These are phyloP conservation scores for Athalia rosae DNA, from an alignment of 2,888 invertebrate species.

Conservation along the genomic window DNA sequence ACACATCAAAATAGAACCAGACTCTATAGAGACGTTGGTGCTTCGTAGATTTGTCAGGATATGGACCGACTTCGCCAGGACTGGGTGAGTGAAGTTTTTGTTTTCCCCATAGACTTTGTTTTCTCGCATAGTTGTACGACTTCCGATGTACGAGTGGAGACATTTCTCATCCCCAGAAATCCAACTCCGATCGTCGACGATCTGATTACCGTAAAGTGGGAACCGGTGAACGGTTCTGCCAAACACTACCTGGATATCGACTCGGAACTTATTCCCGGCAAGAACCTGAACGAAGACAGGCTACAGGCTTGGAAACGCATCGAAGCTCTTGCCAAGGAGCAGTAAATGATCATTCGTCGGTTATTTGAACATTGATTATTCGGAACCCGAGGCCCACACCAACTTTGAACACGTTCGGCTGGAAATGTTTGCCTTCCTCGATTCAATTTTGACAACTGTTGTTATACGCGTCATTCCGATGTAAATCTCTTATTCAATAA, in stretches of 20 bases:
- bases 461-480: no score
- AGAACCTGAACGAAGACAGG: slow-evolving; percentile 49
- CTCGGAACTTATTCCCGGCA: slow-evolving; percentile 48
- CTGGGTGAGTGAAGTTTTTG: slow-evolving; percentile 57
- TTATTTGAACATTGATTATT: no score
- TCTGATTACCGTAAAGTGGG: slow-evolving; percentile 56
- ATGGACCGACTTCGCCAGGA: slow-evolving; percentile 67
- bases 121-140: not conserved
- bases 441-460: no score
- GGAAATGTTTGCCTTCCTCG: no score
- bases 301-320: slow-evolving; percentile 56
- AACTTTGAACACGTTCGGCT: no score
- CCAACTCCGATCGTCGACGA: slow-evolving; percentile 60
- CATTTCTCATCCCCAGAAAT: slow-evolving; percentile 52
- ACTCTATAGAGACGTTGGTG: slow-evolving; percentile 57
- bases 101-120: not conserved
- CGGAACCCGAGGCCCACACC: no score
- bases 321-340: not conserved
- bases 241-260: slow-evolving; percentile 58
- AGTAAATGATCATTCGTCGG: not conserved
- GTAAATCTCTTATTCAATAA: no score
- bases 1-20: slow-evolving; percentile 44
- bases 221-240: slow-evolving; percentile 50
- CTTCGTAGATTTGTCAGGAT: slow-evolving; percentile 60
- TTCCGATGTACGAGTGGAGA: not conserved